Evolutionary conservation across 2,113 vertebrate genomes (phyloP).

Genomic region (Piprites chloris): DNA sequence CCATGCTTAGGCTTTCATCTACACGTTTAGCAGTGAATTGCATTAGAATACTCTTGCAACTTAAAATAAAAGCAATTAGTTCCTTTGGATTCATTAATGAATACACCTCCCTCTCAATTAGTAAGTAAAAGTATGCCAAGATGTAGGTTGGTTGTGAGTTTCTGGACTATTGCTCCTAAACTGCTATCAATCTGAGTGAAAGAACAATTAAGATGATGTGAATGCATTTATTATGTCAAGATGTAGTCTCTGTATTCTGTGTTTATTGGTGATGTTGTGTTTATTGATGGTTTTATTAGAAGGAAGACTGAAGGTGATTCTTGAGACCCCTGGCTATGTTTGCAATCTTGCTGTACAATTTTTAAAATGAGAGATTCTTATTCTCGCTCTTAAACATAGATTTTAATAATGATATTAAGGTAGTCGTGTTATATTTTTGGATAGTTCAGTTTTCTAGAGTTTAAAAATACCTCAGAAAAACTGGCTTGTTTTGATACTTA

Average conservation of each 20-base stretch:
- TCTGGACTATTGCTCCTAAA: neutral
- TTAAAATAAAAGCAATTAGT: neutral
- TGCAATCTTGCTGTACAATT: neutral
- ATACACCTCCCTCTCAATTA: neutral
- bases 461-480: neutral
- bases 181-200: neutral
- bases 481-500: neutral
- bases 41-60: neutral
- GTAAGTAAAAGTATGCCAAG: neutral
- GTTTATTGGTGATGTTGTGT: neutral
- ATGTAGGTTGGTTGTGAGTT: neutral
- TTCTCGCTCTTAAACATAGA: neutral
- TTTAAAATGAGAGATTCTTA: neutral
- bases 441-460: neutral
- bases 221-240: neutral
- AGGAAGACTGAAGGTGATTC: neutral
- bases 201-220: neutral
- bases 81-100: neutral
- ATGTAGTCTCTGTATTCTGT: neutral
- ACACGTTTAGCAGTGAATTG: neutral
- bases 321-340: neutral
- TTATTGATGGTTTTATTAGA: neutral
- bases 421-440: neutral
- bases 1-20: neutral
- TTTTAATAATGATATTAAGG: neutral